Conservation (phyloP, 2,113 vertebrate genomes). For the Octodon degus region DNA sequence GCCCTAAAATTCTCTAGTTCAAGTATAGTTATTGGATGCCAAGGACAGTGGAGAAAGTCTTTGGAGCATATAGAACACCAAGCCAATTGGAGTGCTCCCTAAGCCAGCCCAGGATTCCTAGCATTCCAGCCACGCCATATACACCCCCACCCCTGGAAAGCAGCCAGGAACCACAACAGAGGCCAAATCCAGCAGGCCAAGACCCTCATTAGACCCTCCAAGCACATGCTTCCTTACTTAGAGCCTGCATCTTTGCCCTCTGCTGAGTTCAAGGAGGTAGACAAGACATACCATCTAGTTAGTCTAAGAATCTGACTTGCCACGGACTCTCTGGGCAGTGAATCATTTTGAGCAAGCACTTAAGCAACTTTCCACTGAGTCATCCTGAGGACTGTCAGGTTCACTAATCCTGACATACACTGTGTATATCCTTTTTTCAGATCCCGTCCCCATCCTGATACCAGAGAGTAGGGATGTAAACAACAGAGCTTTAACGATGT, state of each 20-base stretch:
- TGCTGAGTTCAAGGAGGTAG: conserved; percentile 61
- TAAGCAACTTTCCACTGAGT: conserved; percentile 78
- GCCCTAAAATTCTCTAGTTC: conserved; percentile 72
- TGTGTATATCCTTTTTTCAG: conserved; percentile 76
- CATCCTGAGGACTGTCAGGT: conserved; percentile 76
- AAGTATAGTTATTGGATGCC: conserved; percentile 72
- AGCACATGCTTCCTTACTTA: background rate
- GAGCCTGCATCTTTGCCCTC: conserved; percentile 7
- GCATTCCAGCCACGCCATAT: conserved; percentile 75
- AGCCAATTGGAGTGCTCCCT: conserved; percentile 76
- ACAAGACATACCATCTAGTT: conserved; percentile 52
- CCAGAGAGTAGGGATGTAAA: background rate
- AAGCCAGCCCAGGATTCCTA: conserved; percentile 76
- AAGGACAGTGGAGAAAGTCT: conserved; percentile 79
- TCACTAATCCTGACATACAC: conserved; percentile 73
- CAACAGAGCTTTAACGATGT: conserved; percentile 62
- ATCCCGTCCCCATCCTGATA: conserved; percentile 63
- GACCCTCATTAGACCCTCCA: conserved; percentile 64
- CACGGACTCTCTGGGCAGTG: conserved; percentile 61
- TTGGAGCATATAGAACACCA: conserved; percentile 74
- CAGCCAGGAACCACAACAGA: conserved; percentile 74
- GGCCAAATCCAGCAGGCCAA: background rate
- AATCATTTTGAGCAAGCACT: conserved; percentile 68
- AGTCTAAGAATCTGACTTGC: conserved; percentile 72
- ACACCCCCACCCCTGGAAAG: conserved; percentile 66